These are phyloP conservation scores for Hoplodrina ambigua DNA, from an alignment of 2,888 invertebrate genomes.

Conservation along the genomic window DNA sequence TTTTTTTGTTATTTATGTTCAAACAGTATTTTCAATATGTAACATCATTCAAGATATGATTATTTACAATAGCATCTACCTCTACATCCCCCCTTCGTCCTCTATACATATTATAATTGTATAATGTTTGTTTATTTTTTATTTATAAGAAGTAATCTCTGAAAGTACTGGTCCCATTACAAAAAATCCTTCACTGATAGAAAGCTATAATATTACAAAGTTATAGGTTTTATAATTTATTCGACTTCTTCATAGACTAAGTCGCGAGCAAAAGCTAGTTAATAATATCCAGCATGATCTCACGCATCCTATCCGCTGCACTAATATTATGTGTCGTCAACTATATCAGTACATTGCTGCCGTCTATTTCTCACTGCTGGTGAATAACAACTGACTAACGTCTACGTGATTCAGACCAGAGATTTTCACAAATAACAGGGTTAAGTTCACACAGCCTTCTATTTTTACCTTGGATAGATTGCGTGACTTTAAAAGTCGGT, in stretches of 20 bases:
- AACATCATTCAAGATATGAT: neutral
- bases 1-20: neutral
- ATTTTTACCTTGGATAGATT: slow-evolving; percentile 77
- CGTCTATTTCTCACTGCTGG: slow-evolving; percentile 55
- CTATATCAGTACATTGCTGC: slow-evolving; percentile 32
- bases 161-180: too few relatives aligned
- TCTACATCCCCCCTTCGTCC: neutral
- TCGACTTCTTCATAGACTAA: too few relatives aligned
- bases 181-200: too few relatives aligned
- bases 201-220: too few relatives aligned
- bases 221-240: too few relatives aligned
- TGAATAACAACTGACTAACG: slow-evolving; percentile 60
- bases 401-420: slow-evolving; percentile 61
- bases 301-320: slow-evolving; percentile 33
- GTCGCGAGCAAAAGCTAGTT: neutral
- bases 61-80: neutral
- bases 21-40: neutral
- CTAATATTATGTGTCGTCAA: slow-evolving; percentile 47
- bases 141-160: too few relatives aligned
- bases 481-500: slow-evolving; percentile 75
- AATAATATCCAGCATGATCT: slow-evolving; percentile 54
- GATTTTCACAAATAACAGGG: slow-evolving; percentile 68
- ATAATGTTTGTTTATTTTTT: too few relatives aligned
- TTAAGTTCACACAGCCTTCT: slow-evolving; percentile 78
- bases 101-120: too few relatives aligned